Evolutionary conservation across 2,797 vertebrate species (phyloP), one percentile per base, ranked within the genome.

Genomic region (Melanotaenia pygmaea): DNA sequence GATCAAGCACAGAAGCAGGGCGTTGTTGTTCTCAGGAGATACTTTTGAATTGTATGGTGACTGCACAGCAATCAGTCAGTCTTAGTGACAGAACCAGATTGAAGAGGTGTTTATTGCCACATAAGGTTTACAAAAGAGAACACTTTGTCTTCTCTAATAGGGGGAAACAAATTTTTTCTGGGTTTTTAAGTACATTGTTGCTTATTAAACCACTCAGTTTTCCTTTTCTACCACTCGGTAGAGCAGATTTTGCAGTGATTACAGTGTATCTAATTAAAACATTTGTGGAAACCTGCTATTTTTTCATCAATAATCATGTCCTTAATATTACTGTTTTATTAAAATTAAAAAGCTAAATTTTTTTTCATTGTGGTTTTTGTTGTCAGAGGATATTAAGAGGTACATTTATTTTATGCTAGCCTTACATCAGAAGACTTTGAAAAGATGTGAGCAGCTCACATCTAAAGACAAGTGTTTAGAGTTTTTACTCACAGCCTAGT

Each of bases 1-100:
- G 63, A 75, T 74, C 64, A 69, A 83, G 77, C 86, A n/a, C n/a
- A 57, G 76, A 81, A 74, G 75, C 81, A 50, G 77, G 59, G 67
- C 79, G 65, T 60, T 20, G 43, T 47, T 47, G n/a, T 20, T n/a
- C 45, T n/a, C 45, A 47, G 20, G 43, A 45, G 43, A 45, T 43
- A 6, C 18, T 45, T 45, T 18, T 43, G 18, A 7, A 20, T 20
- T 45, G 43, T 43, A 18, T 43, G 40, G 14, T 18, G 3, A 43
- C 40, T 18, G 16, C 12, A 40, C 38, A 40, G 38, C 13, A 37
- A 37, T 40, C 38, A 40, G 38, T 40, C 38, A 43, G 40, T 43
- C 40, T 43, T 16, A 43, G 40, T 2, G 18, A 47, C 43, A 20
- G 18, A 18, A 47, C 43, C 45, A 50, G 7, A 50, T 7, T 50